Evolutionary conservation across 92 coral and sea anemone species (phyloP), one percentile per base, ranked within the genome.

Genomic region (Ricordea florida): DNA sequence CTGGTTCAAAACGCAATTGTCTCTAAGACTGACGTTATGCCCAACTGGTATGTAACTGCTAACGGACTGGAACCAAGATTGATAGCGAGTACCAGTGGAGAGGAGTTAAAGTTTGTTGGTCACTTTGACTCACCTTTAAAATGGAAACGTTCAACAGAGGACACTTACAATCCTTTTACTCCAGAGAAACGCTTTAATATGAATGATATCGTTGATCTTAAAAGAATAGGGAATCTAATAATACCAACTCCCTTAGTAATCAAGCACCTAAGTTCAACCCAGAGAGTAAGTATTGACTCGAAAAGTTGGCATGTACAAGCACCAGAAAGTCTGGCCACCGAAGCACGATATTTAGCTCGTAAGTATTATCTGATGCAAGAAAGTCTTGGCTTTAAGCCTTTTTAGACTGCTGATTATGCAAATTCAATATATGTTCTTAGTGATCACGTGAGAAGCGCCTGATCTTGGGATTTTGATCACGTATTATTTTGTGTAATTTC

Each of bases 11-110:
- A 16, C 41, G 64, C 70, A 55, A 74, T 84, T 28, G 87, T 89
- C 3, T 72, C 98, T 16, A 89, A 77, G 62, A 93, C 98, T 41
- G 98, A 93, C 85, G 92, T 89, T 69, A 93, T 93, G 98, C 94
- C 94, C 2, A 93, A 89, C 76, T 85, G 88, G 94, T 93, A 89
- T 51, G 75, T 93, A 26, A 74, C 90, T 63, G 90, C 88, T 16
- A 74, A 26, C 2, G 90, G 92, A 8, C 81, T 93, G 82, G 65
- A 82, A 76, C 92, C 98, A 23, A 84, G 80, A 9, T 82, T 89
- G 10, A 67, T 93, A 27, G 65, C 47, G 1, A 89, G 84, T 41
- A 93, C 98, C 8, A 51, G 84, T 52, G 93, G 93, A 24, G 98
- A 93, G 49, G 67, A 63, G 35, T 58, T 93, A 30, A 56, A 33